Conservation (phyloP, 2,797 vertebrate species). For the Xyrichtys novacula region DNA sequence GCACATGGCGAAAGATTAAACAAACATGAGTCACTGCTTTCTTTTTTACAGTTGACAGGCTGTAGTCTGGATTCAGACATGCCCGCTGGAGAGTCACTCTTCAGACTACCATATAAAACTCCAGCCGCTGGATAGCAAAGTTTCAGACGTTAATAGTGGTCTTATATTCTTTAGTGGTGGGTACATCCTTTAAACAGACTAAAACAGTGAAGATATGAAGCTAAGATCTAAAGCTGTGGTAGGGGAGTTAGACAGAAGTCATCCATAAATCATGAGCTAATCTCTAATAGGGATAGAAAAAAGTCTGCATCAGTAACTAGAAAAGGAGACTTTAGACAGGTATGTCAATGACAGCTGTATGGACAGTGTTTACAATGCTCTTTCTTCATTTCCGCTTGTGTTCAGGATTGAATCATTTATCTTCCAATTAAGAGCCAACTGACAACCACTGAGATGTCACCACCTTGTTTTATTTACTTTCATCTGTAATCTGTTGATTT, state of each 20-base stretch:
- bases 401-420: no score
- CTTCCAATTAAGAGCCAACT: no score
- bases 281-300: neutral
- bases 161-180: neutral
- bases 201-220: conserved; percentile 11
- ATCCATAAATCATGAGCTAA: neutral
- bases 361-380: no score
- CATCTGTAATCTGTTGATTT: no score
- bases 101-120: neutral
- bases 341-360: no score
- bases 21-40: conserved; percentile 47
- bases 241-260: neutral
- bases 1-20: conserved; percentile 36
- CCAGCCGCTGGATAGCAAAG: neutral
- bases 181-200: neutral
- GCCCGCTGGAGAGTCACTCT: conserved; percentile 15
- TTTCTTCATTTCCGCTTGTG: no score
- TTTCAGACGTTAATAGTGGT: neutral
- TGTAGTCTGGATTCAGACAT: conserved; percentile 19
- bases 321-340: no score
- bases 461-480: no score
- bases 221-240: neutral
- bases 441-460: no score
- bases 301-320: neutral
- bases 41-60: conserved; percentile 34